phyloP scores from a whole-genome alignment of 2,888 invertebrate genomes.

The Atethmia centrago region DNA sequence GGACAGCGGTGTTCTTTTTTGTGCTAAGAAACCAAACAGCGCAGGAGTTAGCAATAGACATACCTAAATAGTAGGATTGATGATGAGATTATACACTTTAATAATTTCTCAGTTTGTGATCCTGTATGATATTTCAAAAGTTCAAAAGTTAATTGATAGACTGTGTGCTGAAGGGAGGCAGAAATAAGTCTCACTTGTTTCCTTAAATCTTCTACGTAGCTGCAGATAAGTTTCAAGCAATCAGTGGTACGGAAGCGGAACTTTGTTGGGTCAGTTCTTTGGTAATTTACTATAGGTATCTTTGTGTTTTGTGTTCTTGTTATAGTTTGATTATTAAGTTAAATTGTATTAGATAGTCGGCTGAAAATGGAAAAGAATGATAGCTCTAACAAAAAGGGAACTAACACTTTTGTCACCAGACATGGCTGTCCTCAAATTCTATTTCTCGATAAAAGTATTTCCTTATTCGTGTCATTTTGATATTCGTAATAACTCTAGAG shows the following conservation, averaged over 20 bases:
- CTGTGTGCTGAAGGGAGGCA: too few relatives aligned
- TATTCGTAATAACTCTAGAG: slow-evolving; percentile 29
- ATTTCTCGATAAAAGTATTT: slow-evolving; percentile 6
- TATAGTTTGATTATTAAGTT: not conserved
- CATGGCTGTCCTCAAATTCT: too few relatives aligned
- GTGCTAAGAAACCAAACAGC: not conserved
- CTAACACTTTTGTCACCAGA: not conserved
- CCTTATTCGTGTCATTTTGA: not conserved
- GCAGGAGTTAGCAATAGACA: not conserved
- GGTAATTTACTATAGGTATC: too few relatives aligned
- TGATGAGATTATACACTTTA: too few relatives aligned
- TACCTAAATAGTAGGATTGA: too few relatives aligned
- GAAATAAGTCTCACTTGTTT: not conserved
- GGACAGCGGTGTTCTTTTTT: not conserved
- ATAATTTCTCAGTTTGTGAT: too few relatives aligned
- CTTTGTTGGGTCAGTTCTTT: slow-evolving; percentile 3
- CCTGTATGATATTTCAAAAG: not conserved
- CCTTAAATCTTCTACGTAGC: not conserved
- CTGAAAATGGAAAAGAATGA: not conserved
- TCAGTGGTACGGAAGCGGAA: not conserved
- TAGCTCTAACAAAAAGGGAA: not conserved
- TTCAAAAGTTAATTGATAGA: not conserved
- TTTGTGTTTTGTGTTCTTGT: not conserved
- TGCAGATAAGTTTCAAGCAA: slow-evolving; percentile 17
- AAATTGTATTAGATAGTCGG: too few relatives aligned